These are phyloP conservation scores for Pogona vitticeps DNA, from an alignment of 2,113 vertebrate species.

Conservation along the genomic window DNA sequence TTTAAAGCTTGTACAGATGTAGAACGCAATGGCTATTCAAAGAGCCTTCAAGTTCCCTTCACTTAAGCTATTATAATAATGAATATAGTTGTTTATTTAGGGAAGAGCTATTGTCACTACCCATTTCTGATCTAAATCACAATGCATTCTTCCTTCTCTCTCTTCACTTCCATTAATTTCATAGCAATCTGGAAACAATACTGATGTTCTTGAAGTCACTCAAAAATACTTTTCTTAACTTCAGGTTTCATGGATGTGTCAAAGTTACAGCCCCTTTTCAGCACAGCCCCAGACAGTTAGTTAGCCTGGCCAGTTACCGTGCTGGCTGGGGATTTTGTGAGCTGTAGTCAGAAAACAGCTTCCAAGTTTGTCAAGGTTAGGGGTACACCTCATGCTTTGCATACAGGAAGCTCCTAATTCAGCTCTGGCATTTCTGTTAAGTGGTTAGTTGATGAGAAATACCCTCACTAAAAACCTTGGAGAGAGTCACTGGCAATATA, in stretches of 20 bases:
- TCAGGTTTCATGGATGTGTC: background rate
- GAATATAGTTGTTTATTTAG: conserved; percentile 32
- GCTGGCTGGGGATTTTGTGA: background rate
- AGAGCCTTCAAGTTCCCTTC: conserved; percentile 14
- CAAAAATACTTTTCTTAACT: background rate
- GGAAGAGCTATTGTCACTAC: conserved; percentile 14
- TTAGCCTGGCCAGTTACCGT: no score
- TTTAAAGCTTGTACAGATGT: conserved; percentile 9
- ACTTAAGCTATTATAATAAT: background rate
- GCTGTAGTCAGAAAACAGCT: background rate
- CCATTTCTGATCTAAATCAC: conserved; percentile 30
- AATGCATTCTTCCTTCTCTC: conserved; percentile 4
- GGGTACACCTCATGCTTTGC: background rate
- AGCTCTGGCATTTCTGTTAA: background rate
- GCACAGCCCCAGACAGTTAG: no score
- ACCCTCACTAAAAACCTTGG: no score
- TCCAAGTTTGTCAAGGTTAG: background rate
- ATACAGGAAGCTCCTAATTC: background rate
- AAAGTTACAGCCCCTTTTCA: no score
- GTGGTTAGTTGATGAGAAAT: no score
- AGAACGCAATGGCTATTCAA: conserved; percentile 14
- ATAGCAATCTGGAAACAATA: background rate
- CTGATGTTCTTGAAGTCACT: background rate
- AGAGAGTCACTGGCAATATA: no score
- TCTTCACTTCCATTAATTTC: background rate